These are phyloP conservation scores for Saccostrea echinata DNA, from an alignment of 1,140 invertebrate genomes.

Conservation along the genomic window DNA sequence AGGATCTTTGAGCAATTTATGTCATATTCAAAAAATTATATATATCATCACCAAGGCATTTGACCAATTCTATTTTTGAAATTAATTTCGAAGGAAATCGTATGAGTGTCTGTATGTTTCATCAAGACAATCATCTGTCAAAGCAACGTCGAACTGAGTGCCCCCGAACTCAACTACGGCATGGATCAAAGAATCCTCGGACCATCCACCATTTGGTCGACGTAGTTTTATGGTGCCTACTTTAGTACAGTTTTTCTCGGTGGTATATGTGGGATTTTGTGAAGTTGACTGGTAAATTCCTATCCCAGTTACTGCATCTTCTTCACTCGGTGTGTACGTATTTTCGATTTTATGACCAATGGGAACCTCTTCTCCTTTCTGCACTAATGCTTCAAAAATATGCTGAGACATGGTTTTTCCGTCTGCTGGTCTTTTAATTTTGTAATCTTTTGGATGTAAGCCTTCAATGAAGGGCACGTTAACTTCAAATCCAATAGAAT, in stretches of 20 bases:
- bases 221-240: conserved; percentile 47
- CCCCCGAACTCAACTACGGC: conserved; percentile 53
- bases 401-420: conserved; percentile 32
- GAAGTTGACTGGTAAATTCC: conserved; percentile 46
- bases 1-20: too few species aligned
- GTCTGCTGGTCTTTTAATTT: background rate
- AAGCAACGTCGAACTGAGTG: conserved; percentile 41
- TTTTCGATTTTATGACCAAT: conserved; percentile 40
- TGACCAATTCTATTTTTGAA: background rate
- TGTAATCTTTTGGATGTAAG: conserved; percentile 39
- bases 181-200: background rate
- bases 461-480: conserved; percentile 46
- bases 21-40: too few species aligned
- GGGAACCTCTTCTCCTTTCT: conserved; percentile 48
- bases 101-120: conserved; percentile 11
- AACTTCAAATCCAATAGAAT: conserved; percentile 52
- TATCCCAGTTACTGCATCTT: background rate
- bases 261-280: conserved; percentile 48
- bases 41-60: too few species aligned
- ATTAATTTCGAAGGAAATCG: conserved; percentile 5
- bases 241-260: conserved; percentile 47
- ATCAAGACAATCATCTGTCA: conserved; percentile 32
- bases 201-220: background rate
- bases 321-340: conserved; percentile 9
- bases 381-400: conserved; percentile 52